A percentile compares a stretch with the other conserved stretches of the same genome.
Evolutionary conservation across 2,113 vertebrate genomes (phyloP).

Genomic region (Stictonetta naevosa): DNA sequence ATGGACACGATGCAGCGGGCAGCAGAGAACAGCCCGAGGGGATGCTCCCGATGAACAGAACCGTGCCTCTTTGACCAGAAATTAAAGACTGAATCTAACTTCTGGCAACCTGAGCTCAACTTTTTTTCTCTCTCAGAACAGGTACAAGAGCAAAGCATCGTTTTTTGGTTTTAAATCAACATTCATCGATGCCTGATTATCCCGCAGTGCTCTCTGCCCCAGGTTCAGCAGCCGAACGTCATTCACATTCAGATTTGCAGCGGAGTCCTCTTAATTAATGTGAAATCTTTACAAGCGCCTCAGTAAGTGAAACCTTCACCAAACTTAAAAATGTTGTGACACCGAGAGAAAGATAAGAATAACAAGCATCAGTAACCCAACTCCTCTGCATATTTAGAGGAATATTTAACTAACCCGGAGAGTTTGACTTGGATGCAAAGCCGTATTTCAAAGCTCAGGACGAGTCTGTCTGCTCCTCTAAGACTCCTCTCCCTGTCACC

Average conservation of each 20-base stretch:
- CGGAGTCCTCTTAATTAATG: slow-evolving; percentile 59
- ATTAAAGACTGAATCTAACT: not conserved
- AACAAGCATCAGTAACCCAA: slow-evolving; percentile 61
- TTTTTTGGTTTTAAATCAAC: not conserved
- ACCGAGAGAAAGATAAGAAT: slow-evolving; percentile 51
- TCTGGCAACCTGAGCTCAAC: not conserved
- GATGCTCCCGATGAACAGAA: not conserved
- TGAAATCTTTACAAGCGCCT: slow-evolving; percentile 61
- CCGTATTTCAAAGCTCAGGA: slow-evolving; percentile 9
- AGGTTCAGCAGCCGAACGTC: slow-evolving; percentile 32
- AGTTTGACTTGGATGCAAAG: slow-evolving; percentile 50
- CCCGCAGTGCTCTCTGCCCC: slow-evolving; percentile 3
- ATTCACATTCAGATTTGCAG: slow-evolving; percentile 48
- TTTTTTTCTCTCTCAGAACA: not conserved
- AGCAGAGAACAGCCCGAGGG: not conserved
- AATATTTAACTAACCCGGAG: slow-evolving; percentile 41
- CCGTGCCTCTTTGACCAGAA: not conserved
- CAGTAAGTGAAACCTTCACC: slow-evolving; percentile 57
- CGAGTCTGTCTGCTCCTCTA: not conserved
- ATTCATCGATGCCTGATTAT: slow-evolving; percentile 17
- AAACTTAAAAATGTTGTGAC: slow-evolving; percentile 64
- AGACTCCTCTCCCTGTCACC: not conserved
- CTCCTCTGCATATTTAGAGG: slow-evolving; percentile 58
- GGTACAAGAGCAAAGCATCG: not conserved
- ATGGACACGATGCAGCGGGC: fast-evolving